Base-by-base conservation (phyloP, 2,888 invertebrate species). In the Rotaria sp. region DNA sequence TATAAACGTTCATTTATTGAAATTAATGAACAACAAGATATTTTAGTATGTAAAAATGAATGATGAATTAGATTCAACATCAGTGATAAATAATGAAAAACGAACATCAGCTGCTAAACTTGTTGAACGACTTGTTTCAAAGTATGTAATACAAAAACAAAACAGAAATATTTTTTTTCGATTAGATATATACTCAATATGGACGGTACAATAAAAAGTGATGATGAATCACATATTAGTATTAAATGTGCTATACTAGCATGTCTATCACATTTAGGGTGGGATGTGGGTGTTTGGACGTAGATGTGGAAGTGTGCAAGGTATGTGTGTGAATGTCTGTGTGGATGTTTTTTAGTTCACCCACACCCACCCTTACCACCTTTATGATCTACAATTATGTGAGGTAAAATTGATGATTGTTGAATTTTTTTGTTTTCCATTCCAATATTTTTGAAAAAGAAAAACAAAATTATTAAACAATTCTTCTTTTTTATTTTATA, bases 201-300 rank as follows among this genome's bases (percentile, higher is more conserved):
- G 3, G 80, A 80, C 45, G 80, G 80, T 26, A 80, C 80, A 45
- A 10, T 80, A 13, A 80, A 80, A n/a, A 80, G 3, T 26, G 45
- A 80, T n/a, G 80, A 80, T n/a, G 80, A 80, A 80, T 41, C 45
- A 80, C 80, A 45, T 80, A 45, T 80, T 45, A 80, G 80, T 45
- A 80, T 80, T 26, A 80, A 80, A 80, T 80, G 80, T 45, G 35
- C 26, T 45, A 45, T 45, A 45, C 2, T 80, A 45, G 15, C 80
- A 45, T 80, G 80, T 80, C 41, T 80, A 26, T 80, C 80, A n/a
- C n/a, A 80, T 80, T n/a, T 80, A 45, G n/a, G n/a, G n/a, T n/a
- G n/a, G n/a, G n/a, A n/a, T n/a, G n/a, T n/a, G n/a, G n/a, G n/a
- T n/a, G n/a, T n/a, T n/a, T n/a, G n/a, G n/a, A n/a, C n/a, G n/a